Percentiles rank a stretch among this genome's conserved stretches.
Conservation (phyloP, 2,888 invertebrate genomes). For the Phania funesta region DNA sequence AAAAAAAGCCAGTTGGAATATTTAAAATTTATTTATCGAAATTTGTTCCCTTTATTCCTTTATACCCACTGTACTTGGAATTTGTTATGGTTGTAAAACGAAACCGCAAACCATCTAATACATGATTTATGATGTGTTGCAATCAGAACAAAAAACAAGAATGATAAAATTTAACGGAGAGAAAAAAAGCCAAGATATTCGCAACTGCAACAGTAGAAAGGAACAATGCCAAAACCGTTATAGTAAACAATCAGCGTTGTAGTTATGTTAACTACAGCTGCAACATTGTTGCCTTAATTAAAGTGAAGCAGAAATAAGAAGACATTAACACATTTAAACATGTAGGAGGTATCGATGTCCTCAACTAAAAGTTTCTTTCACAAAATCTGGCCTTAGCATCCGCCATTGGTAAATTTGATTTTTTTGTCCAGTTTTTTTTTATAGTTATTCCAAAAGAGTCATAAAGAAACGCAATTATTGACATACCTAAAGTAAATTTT, state of each 20-base stretch:
- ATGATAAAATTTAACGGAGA: conserved; percentile 11
- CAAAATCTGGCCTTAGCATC: no score
- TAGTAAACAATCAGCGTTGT: neutral
- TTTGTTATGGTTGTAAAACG: neutral
- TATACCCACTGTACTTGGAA: neutral
- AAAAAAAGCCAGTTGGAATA: no score
- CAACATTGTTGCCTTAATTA: conserved; percentile 58
- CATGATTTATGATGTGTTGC: conserved; percentile 55
- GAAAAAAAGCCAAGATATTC: neutral
- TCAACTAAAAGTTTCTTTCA: no score
- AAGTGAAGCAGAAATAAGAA: neutral
- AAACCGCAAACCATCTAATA: conserved; percentile 35
- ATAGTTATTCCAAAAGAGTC: no score
- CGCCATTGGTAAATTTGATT: no score
- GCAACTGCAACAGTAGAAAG: conserved; percentile 8
- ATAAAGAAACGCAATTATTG: no score
- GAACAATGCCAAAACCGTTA: neutral
- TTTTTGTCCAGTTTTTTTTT: no score
- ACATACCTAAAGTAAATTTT: no score
- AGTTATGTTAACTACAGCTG: conserved; percentile 35
- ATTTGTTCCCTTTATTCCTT: no score
- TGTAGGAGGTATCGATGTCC: neutral
- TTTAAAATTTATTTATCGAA: neutral
- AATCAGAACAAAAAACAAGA: conserved; percentile 38
- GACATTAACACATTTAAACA: neutral